Percentiles rank a stretch among this genome's conserved stretches.
Conservation (phyloP, 2,888 invertebrate species). For the Meloe dianella region DNA sequence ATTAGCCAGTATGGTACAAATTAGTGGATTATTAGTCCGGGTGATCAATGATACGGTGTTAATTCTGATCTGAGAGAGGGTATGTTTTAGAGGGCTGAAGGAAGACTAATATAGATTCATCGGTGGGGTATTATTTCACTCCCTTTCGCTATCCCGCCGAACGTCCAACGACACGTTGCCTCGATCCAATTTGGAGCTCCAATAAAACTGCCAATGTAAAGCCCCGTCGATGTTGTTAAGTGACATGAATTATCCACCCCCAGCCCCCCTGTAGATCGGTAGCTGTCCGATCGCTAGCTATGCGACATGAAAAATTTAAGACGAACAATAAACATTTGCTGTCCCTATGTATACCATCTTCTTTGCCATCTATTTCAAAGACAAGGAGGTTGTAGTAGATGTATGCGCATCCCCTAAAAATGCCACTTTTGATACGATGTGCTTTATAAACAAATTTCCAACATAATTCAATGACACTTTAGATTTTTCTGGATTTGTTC, state of each 20-base stretch:
- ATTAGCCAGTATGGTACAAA: conserved; percentile 58
- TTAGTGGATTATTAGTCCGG: conserved; percentile 61
- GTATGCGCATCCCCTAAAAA: neutral
- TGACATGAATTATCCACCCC: conserved; percentile 61
- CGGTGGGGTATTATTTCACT: neutral
- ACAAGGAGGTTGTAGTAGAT: neutral
- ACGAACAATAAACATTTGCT: conserved; percentile 53
- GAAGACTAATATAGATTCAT: conserved; percentile 7
- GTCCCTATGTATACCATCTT: conserved; percentile 4
- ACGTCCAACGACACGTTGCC: conserved; percentile 53
- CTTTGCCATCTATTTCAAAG: neutral
- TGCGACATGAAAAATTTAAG: conserved; percentile 59
- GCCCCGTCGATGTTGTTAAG: conserved; percentile 61
- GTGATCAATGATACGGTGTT: conserved; percentile 60
- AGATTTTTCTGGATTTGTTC: neutral
- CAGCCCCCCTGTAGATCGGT: conserved; percentile 41
- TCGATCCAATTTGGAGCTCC: conserved; percentile 61
- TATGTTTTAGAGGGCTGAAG: conserved; percentile 22
- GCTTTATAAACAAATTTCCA: neutral
- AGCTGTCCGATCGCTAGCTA: conserved; percentile 38
- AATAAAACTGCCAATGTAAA: conserved; percentile 62
- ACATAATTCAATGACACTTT: neutral
- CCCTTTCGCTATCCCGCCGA: conserved; percentile 10
- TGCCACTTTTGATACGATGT: neutral
- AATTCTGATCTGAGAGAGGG: conserved; percentile 46